Base-by-base conservation (phyloP, 2,888 invertebrate genomes). In the Drosophila putrida region DNA sequence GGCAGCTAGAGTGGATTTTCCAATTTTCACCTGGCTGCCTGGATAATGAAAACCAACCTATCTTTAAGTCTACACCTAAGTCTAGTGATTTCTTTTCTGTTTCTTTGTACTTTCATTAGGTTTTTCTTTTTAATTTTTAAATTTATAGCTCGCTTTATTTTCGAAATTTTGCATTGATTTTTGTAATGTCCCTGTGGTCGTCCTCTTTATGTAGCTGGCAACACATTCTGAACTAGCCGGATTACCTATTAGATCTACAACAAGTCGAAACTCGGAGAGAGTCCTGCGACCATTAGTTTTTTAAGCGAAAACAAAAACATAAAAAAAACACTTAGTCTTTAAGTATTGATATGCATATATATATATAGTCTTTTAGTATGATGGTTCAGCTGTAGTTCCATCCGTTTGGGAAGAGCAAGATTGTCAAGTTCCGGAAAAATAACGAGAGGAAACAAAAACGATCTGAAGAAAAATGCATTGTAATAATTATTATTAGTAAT, bases 161-260 rank as follows among this genome's bases (percentile, higher is more conserved):
- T 55, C 10, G 0, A 43, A 4, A n/a, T 47, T 28, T 47, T 28
- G 3, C 4, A 6, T 25, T 20, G 0, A 8, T 47, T 47, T 38
- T 38, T 47, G 9, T 25, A 4, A 11, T 38, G 60, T 59, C 38
- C 36, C 35, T 59, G 59, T 50, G 51, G 25, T 49, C 39, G 41
- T 49, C 15, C 15, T n/a, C 10, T 44, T 15, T 10, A 33, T 35
- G 35, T 43, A 63, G 31, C 25, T 31, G 63, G 35, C 35, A 10
- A 35, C 35, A 35, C 47, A 20, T 50, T 35, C 15, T 54, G 8
- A 47, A 43, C 47, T 54, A 71, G 55, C 72, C 44, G 44, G 51
- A 71, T 71, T 33, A 71, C 57, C 57, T 72, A 72, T 58, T 62
- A 57, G 39, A 62, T 58, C 35, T 62, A 62, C 25, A 31, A 62